Base-by-base conservation (phyloP, 2,797 vertebrate genomes). In the Galaxias olidus region DNA sequence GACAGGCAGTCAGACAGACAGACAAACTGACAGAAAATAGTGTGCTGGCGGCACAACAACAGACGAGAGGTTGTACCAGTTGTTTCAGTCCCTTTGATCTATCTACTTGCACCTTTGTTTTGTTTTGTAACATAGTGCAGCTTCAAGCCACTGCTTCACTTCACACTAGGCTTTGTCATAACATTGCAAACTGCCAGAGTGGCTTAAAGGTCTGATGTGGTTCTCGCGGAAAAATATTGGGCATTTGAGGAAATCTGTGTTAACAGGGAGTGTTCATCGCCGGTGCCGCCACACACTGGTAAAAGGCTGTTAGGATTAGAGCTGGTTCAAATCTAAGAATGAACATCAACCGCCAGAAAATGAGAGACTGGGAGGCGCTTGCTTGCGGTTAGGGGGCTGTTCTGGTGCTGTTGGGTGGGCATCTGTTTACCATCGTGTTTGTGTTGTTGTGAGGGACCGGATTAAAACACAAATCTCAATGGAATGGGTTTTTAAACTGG, bases 1-100 rank as follows among this genome's bases (percentile, higher is more conserved):
- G 69, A 73, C 75, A 68, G 77, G 4, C 8, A 45, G 8, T 17
- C 43, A 59, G 68, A 78, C 78, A 74, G 70, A 77, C 81, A 55
- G 20, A 55, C 18, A 13, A 11, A 1, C 30, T 9, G 30, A 30
- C 30, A 30, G 30, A 30, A 30, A 30, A 2, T 30, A 30, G 30
- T 30, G 30, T 30, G 30, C 30, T 30, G 6, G 30, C 30, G 30
- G 3, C 30, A 6, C 3, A 2, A 30, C 30, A 30, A 30, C 30
- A 30, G 30, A 30, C 6, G 30, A 30, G 30, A 30, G 30, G 30
- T 30, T 30, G 30, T 30, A 30, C 30, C 30, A 30, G 30, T 30
- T 30, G 30, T 30, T 30, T 3, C 30, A 30, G 6, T 30, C 2
- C 30, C 30, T 30, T 30, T 30, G 2, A 6, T 3, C 30, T 30